Conservation (phyloP, 2,113 vertebrate genomes). For the Xiphorhynchus elegans region DNA sequence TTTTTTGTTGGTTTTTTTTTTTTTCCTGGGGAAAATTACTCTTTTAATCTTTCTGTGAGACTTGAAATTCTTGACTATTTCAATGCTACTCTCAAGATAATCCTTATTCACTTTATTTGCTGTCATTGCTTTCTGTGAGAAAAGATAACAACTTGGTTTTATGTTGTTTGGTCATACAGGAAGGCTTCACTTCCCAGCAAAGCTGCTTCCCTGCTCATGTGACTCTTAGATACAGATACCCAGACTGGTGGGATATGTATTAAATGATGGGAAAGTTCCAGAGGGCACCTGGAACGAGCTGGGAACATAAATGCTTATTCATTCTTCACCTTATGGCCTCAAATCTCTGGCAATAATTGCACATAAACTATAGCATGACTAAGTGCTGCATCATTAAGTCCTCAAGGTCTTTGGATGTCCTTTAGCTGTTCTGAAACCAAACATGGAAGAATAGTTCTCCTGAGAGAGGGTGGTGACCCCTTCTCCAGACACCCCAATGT, state of each 20-base stretch:
- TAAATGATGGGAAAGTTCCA: neutral
- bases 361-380: neutral
- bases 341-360: neutral
- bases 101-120: accelerated
- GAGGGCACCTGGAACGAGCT: neutral
- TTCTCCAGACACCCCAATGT: neutral
- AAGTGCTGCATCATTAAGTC: neutral
- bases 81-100: neutral
- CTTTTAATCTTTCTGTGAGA: neutral
- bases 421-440: neutral
- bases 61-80: no score
- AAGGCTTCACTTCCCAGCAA: neutral
- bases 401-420: neutral
- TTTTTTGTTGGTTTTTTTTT: neutral
- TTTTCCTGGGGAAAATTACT: neutral
- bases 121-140: neutral
- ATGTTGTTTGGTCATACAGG: accelerated
- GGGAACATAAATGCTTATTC: neutral
- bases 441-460: neutral
- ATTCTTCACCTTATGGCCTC: neutral
- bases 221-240: neutral
- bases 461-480: neutral
- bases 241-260: neutral
- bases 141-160: neutral
- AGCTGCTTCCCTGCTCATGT: neutral